These are phyloP conservation scores for Myiozetetes cayanensis DNA, from an alignment of 2,113 vertebrate genomes.

Conservation along the genomic window DNA sequence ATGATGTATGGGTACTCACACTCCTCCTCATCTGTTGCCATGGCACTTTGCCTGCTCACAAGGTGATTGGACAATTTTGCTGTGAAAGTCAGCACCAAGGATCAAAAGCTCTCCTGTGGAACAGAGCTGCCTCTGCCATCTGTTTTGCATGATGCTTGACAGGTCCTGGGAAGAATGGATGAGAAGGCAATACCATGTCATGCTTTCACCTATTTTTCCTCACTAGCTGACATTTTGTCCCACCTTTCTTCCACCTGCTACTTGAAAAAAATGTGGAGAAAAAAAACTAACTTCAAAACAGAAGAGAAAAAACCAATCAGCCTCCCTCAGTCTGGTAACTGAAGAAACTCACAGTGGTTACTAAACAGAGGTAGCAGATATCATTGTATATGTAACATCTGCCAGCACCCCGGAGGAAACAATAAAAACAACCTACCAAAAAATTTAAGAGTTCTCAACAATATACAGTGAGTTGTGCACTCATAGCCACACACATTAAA, in stretches of 20 bases:
- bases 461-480: background rate
- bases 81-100: background rate
- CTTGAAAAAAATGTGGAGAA: background rate
- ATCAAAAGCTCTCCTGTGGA: conserved; percentile 30
- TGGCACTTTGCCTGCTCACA: conserved; percentile 29
- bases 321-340: background rate
- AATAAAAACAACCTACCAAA: background rate
- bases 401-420: background rate
- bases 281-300: background rate
- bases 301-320: background rate
- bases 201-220: conserved; percentile 5
- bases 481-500: background rate
- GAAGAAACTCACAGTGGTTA: background rate
- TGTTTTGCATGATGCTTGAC: conserved; percentile 20
- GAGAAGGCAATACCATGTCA: background rate
- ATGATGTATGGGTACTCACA: conserved; percentile 36
- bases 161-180: background rate
- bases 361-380: background rate
- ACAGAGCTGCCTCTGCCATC: conserved; percentile 16
- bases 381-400: background rate
- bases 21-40: conserved; percentile 51
- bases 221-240: background rate
- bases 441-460: background rate
- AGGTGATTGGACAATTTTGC: conserved; percentile 13
- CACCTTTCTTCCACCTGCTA: background rate